Base-by-base conservation (phyloP, 2,113 vertebrate genomes). In the Hirundichthys speculiger region DNA sequence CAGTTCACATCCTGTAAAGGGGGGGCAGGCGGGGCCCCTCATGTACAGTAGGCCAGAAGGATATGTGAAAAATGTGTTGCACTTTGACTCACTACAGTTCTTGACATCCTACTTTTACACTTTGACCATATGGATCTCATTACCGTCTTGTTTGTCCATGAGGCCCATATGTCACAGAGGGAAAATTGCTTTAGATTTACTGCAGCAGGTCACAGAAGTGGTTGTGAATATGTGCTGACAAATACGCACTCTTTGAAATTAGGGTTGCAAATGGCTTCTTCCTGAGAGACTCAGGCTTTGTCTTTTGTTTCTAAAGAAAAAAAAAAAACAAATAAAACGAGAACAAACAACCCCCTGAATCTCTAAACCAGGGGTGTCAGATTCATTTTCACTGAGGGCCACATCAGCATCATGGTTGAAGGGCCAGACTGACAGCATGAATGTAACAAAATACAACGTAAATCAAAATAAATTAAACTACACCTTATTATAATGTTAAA, bases 71-170 rank as follows among this genome's bases (percentile, higher is more conserved):
- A 39, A 68, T 52, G 13, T 2, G 49, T 30, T 43, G 18, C 40
- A 48, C 34, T 70, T 59, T 47, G 22, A 51, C 21, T 68, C 19
- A 42, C 25, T 48, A 22, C 22, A 47, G 16, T 5, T 4, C 22
- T 24, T 18, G 43, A 73, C 51, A 45, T 61, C 34, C 11, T 55
- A 21, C n/a, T 18, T 21, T 47, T 25, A 21, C 16, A 53, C 11
- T 40, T 21, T 45, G 21, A 19, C 49, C 69, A 58, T 47, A 68
- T 64, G 73, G 57, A 67, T 4, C 18, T 16, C 49, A 45, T 76
- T 66, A 66, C 19, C 52, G 11, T 21, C 41, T 21, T 77, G 43
- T 73, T 75, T 71, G 52, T 48, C 13, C 18, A 30, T 38, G 52
- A 63, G 27, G 42, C 25, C 60, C n/a, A 0, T 49, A 20, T 52